A percentile compares a stretch with the other conserved stretches of the same genome.
phyloP scores from a whole-genome alignment of 2,797 vertebrate genomes.

The Sebastes itinus region DNA sequence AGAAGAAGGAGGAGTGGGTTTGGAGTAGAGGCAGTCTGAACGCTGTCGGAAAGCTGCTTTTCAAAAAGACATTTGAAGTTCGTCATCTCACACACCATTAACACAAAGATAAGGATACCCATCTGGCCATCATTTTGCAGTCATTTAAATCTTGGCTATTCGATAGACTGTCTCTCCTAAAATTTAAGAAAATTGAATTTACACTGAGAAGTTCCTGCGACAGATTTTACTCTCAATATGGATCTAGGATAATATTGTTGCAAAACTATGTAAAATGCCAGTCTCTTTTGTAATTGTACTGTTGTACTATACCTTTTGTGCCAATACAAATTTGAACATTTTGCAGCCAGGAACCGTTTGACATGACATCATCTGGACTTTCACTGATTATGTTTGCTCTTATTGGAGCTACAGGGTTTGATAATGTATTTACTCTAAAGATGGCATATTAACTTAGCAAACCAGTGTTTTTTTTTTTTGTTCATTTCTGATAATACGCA shows the following conservation, averaged over 20 bases:
- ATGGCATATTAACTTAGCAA: background rate
- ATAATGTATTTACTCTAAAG: background rate
- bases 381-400: background rate
- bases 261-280: too few species aligned
- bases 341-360: background rate
- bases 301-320: too few species aligned
- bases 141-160: too few species aligned
- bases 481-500: background rate
- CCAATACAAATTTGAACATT: background rate
- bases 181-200: too few species aligned
- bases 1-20: background rate
- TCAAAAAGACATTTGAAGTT: constrained; percentile 30
- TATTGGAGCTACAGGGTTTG: background rate
- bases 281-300: too few species aligned
- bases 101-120: constrained; percentile 8
- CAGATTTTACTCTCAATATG: too few species aligned
- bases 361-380: background rate
- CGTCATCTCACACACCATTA: constrained; percentile 1
- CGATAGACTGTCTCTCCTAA: too few species aligned
- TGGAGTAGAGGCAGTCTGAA: background rate
- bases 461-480: background rate
- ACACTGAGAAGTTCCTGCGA: too few species aligned
- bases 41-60: constrained; percentile 21
- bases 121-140: background rate
- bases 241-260: too few species aligned